These are phyloP conservation scores for Nemotelus pantherinus DNA, from an alignment of 2,888 invertebrate genomes.

Conservation along the genomic window DNA sequence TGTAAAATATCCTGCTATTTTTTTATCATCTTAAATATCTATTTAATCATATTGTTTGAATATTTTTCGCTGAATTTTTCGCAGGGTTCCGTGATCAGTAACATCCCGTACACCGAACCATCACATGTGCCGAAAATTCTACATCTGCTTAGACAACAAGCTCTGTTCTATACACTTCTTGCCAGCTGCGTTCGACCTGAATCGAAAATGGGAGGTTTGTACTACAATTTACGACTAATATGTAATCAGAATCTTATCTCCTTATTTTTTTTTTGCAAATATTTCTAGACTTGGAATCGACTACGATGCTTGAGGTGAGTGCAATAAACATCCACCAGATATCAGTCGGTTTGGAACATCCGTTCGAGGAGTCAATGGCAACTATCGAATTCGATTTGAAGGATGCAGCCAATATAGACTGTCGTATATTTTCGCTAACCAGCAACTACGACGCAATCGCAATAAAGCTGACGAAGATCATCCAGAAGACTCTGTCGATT, in stretches of 20 bases:
- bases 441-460: slow-evolving; percentile 65
- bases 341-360: slow-evolving; percentile 91
- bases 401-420: slow-evolving; percentile 82
- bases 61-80: too few relatives aligned
- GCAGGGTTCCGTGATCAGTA: slow-evolving; percentile 64
- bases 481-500: slow-evolving; percentile 91
- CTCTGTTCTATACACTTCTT: slow-evolving; percentile 89
- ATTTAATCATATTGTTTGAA: too few relatives aligned
- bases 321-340: slow-evolving; percentile 90
- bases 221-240: not conserved
- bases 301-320: slow-evolving; percentile 90
- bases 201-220: slow-evolving; percentile 76
- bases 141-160: slow-evolving; percentile 85
- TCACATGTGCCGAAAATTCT: slow-evolving; percentile 90
- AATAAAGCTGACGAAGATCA: slow-evolving; percentile 69
- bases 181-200: slow-evolving; percentile 88
- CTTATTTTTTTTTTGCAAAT: slow-evolving; percentile 7
- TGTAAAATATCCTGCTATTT: too few relatives aligned
- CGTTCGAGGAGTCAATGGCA: slow-evolving; percentile 90
- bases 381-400: slow-evolving; percentile 89
- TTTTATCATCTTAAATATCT: too few relatives aligned
- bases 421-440: slow-evolving; percentile 76
- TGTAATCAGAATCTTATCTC: not conserved
- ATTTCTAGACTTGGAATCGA: slow-evolving; percentile 63
- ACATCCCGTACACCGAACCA: slow-evolving; percentile 93